phyloP scores from a whole-genome alignment of 2,113 vertebrate genomes.

The Cygnus atratus region DNA sequence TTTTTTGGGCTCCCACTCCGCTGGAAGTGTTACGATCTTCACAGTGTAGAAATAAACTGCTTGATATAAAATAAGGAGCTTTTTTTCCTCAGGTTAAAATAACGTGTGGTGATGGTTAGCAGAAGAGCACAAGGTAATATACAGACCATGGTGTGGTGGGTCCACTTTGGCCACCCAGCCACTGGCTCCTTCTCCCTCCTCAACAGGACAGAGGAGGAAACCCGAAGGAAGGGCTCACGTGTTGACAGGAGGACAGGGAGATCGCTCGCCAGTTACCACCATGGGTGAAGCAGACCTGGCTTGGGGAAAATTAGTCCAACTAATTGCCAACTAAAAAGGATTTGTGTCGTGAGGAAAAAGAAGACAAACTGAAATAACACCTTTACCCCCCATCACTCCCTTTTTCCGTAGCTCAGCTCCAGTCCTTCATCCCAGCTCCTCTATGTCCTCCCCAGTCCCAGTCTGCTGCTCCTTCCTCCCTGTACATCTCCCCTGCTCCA shows the following conservation, averaged over 20 bases:
- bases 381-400: neutral
- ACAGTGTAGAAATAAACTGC: neutral
- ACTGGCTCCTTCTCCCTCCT: neutral
- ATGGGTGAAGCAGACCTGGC: neutral
- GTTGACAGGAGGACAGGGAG: rapidly evolving
- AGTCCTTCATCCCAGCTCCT: neutral
- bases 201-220: neutral
- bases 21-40: neutral
- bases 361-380: neutral
- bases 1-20: neutral
- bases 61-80: neutral
- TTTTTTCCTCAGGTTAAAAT: neutral
- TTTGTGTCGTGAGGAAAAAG: neutral
- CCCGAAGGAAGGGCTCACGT: rapidly evolving
- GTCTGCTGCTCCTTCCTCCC: neutral
- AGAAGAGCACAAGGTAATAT: neutral
- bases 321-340: neutral
- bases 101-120: neutral
- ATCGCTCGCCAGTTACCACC: neutral
- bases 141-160: neutral
- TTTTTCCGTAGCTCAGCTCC: neutral
- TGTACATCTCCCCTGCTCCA: neutral
- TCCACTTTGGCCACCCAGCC: neutral
- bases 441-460: neutral
- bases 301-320: neutral